These are phyloP conservation scores for Reticulitermes speratus DNA, from an alignment of 1,140 invertebrate species.

Conservation along the genomic window DNA sequence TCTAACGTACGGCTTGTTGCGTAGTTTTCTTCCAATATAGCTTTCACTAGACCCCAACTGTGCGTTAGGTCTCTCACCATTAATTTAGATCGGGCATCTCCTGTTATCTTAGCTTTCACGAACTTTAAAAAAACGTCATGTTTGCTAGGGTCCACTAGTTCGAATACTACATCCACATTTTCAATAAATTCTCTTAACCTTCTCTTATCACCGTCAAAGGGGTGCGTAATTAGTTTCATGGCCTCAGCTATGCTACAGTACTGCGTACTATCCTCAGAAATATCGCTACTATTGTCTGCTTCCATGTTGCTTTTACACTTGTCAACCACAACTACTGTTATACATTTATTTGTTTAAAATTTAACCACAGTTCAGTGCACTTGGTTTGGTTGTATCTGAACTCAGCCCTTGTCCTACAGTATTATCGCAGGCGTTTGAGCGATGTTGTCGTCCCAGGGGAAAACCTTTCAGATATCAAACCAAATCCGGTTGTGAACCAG, in stretches of 20 bases:
- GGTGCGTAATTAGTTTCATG: not conserved
- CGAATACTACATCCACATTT: not conserved
- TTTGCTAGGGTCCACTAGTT: not conserved
- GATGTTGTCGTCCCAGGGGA: too few species aligned
- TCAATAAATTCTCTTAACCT: not conserved
- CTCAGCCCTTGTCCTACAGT: too few species aligned
- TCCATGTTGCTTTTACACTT: too few species aligned
- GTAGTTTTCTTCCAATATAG: slow-evolving; percentile 1
- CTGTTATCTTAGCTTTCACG: not conserved
- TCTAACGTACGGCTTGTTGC: not conserved
- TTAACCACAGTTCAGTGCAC: too few species aligned
- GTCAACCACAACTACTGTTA: too few species aligned
- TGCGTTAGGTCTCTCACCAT: not conserved
- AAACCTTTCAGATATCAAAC: too few species aligned
- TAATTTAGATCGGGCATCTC: not conserved
- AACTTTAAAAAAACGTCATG: not conserved
- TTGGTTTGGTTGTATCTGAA: too few species aligned
- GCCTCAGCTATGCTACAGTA: not conserved
- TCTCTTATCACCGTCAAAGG: not conserved
- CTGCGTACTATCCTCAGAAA: too few species aligned
- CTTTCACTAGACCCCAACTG: not conserved
- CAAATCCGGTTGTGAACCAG: too few species aligned
- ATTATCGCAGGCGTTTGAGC: too few species aligned
- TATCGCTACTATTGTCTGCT: too few species aligned
- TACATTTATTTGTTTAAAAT: too few species aligned